Percentiles rank a stretch among this genome's conserved stretches.
Conservation (phyloP, 37 sponge, comb jelly and placozoan genomes). For the Ianthella basta region DNA sequence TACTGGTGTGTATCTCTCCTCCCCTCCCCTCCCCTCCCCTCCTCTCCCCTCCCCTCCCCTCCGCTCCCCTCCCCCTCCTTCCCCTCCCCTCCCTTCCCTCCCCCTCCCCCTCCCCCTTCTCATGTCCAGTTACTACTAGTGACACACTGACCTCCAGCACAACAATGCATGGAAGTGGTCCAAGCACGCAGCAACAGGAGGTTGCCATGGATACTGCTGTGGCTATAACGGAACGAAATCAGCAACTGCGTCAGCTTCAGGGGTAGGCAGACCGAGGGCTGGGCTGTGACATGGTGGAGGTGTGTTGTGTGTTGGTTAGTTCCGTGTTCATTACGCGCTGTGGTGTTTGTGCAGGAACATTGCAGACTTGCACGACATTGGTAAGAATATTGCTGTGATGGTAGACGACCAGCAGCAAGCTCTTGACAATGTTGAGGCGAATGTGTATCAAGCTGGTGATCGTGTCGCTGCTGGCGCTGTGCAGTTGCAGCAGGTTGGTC, state of each 20-base stretch:
- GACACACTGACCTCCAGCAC: too few species aligned
- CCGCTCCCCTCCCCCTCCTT: conserved; percentile 1
- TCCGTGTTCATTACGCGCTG: neutral
- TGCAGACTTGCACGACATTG: neutral
- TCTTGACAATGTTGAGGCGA: neutral
- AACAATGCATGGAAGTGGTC: neutral
- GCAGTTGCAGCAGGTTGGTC: neutral
- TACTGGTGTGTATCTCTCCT: neutral
- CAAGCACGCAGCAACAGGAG: neutral
- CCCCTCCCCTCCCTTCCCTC: neutral
- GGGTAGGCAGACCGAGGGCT: neutral
- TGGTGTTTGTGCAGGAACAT: neutral
- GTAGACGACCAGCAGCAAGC: neutral
- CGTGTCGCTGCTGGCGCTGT: neutral
- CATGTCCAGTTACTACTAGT: conserved; percentile 31
- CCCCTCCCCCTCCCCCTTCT: conserved; percentile 22
- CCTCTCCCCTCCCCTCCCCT: conserved; percentile 7
- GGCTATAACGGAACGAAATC: neutral
- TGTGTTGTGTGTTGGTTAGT: too few species aligned
- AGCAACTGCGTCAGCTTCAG: neutral
- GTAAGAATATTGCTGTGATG: neutral
- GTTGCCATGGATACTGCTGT: neutral
- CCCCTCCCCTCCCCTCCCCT: conserved; percentile 19
- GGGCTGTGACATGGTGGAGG: too few species aligned
- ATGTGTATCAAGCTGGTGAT: neutral